A percentile compares a stretch with the other conserved stretches of the same genome.
Evolutionary conservation across 2,888 invertebrate species (phyloP).

Genomic region (Trypoxylon attenuatum): DNA sequence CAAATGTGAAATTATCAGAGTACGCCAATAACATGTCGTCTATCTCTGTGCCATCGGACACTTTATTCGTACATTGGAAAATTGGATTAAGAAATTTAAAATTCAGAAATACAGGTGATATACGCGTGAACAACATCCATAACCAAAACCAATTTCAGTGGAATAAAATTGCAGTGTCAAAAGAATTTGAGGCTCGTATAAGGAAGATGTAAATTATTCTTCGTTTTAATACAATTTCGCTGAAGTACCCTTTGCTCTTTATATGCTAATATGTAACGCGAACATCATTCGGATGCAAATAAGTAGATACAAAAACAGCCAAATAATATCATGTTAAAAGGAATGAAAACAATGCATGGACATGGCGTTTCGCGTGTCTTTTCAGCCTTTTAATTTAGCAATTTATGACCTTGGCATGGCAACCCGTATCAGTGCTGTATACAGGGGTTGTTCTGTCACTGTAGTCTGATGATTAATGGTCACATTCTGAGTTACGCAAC

Average conservation of each 20-base stretch:
- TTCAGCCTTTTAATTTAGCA: constrained; percentile 41
- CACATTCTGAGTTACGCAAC: constrained; percentile 24
- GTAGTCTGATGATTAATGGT: constrained; percentile 40
- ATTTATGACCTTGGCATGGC: constrained; percentile 42
- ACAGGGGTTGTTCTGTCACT: constrained; percentile 33
- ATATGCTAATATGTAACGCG: constrained; percentile 18
- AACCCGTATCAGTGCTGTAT: constrained; percentile 21
- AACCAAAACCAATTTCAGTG: too few relatives aligned
- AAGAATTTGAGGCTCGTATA: too few relatives aligned
- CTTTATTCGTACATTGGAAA: too few relatives aligned
- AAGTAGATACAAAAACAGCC: constrained; percentile 11
- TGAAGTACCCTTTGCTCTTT: constrained; percentile 13
- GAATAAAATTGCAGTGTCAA: too few relatives aligned
- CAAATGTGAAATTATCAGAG: too few relatives aligned
- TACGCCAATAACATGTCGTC: too few relatives aligned
- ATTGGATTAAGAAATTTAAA: too few relatives aligned
- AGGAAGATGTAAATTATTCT: neutral
- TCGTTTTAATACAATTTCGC: neutral
- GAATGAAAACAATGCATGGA: constrained; percentile 3
- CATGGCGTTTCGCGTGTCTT: constrained; percentile 22
- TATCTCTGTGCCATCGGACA: too few relatives aligned
- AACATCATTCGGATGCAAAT: constrained; percentile 24
- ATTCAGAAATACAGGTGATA: too few relatives aligned
- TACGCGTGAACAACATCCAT: too few relatives aligned
- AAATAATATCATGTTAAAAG: neutral